Percentiles rank a stretch among this genome's conserved stretches.
phyloP scores from a whole-genome alignment of 2,888 invertebrate genomes.

The Rhaphigaster nebulosa region DNA sequence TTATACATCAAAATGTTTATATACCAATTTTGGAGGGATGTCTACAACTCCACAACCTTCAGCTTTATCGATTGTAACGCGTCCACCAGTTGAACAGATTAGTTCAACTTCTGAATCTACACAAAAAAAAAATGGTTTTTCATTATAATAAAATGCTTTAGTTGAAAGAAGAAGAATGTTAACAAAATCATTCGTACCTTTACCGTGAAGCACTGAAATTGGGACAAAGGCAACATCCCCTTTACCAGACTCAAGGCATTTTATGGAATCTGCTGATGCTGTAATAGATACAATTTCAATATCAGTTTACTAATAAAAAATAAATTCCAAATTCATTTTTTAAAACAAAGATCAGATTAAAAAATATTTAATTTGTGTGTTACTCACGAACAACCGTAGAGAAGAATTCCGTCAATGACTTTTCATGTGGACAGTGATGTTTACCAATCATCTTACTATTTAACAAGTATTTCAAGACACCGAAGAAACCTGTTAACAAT shows the following conservation, averaged over 20 bases:
- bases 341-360: background rate
- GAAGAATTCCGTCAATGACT: constrained; percentile 79
- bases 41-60: constrained; percentile 76
- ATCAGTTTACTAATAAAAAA: background rate
- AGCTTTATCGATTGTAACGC: constrained; percentile 72
- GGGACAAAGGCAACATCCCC: constrained; percentile 72
- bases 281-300: constrained; percentile 53
- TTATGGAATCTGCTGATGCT: constrained; percentile 63
- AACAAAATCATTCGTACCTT: constrained; percentile 45
- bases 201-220: constrained; percentile 60
- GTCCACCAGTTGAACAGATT: constrained; percentile 75
- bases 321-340: background rate
- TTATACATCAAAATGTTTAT: background rate
- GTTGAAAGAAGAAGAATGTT: background rate
- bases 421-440: constrained; percentile 73
- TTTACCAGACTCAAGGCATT: constrained; percentile 69
- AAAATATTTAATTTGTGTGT: background rate
- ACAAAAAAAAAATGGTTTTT: background rate
- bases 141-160: background rate
- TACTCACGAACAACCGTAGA: constrained; percentile 66
- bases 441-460: constrained; percentile 73
- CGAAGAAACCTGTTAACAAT: constrained; percentile 68
- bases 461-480: constrained; percentile 73
- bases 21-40: constrained; percentile 74
- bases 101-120: constrained; percentile 6